Conservation (phyloP, 2,888 invertebrate species). For the Acleris laterana region DNA sequence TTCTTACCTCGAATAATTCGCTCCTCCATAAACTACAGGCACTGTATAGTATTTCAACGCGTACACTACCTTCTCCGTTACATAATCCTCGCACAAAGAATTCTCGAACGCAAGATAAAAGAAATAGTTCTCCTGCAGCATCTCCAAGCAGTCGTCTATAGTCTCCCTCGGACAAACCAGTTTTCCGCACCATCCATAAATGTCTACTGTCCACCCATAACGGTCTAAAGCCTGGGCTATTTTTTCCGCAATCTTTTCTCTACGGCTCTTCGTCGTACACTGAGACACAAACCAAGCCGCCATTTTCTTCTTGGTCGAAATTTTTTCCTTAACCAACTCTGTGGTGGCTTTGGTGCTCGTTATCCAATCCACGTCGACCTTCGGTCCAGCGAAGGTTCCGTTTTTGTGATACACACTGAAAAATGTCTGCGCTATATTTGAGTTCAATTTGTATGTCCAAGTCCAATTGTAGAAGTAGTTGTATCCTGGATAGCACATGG, state of each 20-base stretch:
- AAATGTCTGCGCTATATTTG: constrained; percentile 61
- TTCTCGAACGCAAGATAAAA: constrained; percentile 75
- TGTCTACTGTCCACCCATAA: constrained; percentile 58
- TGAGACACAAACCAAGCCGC: constrained; percentile 72
- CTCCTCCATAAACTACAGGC: constrained; percentile 88
- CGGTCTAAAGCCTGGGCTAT: constrained; percentile 51
- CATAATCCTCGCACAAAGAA: constrained; percentile 65
- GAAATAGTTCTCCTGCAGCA: constrained; percentile 63
- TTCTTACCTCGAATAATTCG: constrained; percentile 82
- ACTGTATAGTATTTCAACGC: constrained; percentile 84
- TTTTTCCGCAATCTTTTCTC: constrained; percentile 47
- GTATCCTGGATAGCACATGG: constrained; percentile 54
- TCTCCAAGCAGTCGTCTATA: constrained; percentile 56
- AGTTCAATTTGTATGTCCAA: constrained; percentile 69
- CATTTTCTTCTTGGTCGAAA: constrained; percentile 59
- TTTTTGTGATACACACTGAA: constrained; percentile 56
- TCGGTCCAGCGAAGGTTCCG: constrained; percentile 63
- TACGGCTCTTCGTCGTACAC: constrained; percentile 53
- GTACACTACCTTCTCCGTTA: constrained; percentile 67
- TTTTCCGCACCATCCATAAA: constrained; percentile 67
- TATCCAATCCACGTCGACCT: constrained; percentile 61
- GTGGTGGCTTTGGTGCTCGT: constrained; percentile 52
- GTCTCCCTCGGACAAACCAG: constrained; percentile 56
- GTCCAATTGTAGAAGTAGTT: constrained; percentile 67
- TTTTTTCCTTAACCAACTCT: constrained; percentile 46